Percentiles rank a stretch among this genome's conserved stretches.
Conservation (phyloP, 2,113 vertebrate species). For the Laticauda colubrina region DNA sequence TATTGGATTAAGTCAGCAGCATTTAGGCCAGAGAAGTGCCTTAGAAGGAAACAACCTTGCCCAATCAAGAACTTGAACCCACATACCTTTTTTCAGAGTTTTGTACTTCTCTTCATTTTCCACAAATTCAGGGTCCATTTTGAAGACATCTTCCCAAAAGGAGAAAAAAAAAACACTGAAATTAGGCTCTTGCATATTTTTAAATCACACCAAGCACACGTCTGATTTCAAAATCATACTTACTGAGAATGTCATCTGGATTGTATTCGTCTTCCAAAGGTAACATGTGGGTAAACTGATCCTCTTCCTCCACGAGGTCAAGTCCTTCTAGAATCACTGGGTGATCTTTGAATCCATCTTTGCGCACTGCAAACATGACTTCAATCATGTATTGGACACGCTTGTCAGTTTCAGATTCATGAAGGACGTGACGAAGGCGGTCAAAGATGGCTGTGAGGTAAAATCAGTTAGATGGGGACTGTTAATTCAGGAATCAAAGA, state of each 20-base stretch:
- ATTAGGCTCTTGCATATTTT: background rate
- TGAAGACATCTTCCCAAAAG: slow-evolving; percentile 88
- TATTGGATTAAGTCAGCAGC: background rate
- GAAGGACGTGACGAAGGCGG: slow-evolving; percentile 93
- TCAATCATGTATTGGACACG: slow-evolving; percentile 99
- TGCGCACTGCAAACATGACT: slow-evolving; percentile 98
- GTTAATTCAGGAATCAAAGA: background rate
- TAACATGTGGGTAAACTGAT: slow-evolving; percentile 98
- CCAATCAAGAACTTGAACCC: slow-evolving; percentile 21
- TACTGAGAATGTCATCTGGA: slow-evolving; percentile 90
- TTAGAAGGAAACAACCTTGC: background rate
- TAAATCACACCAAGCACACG: background rate
- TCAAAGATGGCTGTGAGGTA: slow-evolving; percentile 89
- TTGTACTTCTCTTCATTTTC: slow-evolving; percentile 98
- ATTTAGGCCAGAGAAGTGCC: background rate
- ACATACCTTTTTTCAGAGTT: slow-evolving; percentile 88
- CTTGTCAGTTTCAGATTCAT: slow-evolving; percentile 96
- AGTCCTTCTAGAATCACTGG: slow-evolving; percentile 88
- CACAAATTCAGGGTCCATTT: slow-evolving; percentile 93
- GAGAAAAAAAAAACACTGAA: slow-evolving; percentile 27
- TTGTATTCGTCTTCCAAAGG: slow-evolving; percentile 97
- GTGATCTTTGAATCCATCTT: slow-evolving; percentile 98
- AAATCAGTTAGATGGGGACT: slow-evolving; percentile 24
- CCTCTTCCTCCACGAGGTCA: slow-evolving; percentile 94
- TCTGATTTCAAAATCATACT: slow-evolving; percentile 45